Base-by-base conservation (phyloP, 2,888 invertebrate species). In the Periphyllus acericola region DNA sequence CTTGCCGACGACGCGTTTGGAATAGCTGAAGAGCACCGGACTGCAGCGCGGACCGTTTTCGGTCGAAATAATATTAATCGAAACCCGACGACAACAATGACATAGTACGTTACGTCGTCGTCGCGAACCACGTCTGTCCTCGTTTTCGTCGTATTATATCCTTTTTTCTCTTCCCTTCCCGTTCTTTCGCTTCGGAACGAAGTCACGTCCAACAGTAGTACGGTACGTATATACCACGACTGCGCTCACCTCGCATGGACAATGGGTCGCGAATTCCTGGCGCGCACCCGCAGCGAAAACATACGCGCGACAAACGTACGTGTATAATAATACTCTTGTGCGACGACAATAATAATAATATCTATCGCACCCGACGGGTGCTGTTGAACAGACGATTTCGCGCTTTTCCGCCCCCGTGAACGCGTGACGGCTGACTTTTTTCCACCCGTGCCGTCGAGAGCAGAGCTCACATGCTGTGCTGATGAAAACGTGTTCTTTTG, bases 361-460 rank as follows among this genome's bases (percentile, higher is more conserved):
- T 11, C 11, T n/a, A 46, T 46, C 1, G 11, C 9, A 25, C 3
- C 21, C 60, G 25, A 21, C 21, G 0, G 25, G 4, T 3, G 60
- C 60, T 25, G 60, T 60, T 60, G 0, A 60, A 60, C 60, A 25
- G 25, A 25, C 25, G 25, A 60, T 60, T 60, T 25, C 60, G 60
- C 60, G 60, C 60, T 60, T 60, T 60, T 60, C 60, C 60, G 60
- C 60, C 60, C 21, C 21, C 60, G 60, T 25, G 60, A 25, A 25
- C 60, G 25, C 60, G 60, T 78, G 78, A 78, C 32, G 11, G 32
- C 32, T 55, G 78, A 55, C 32, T 78, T 55, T 46, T 46, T 78
- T 25, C 32, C 21, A 32, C 52, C 78, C 21, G 78, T 78, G 21
- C 4, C 32, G 25, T 78, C 25, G 52, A 21, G 78, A 21, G 55